Evolutionary conservation across 2,888 invertebrate species (phyloP).

Genomic region (Linyphia triangularis): DNA sequence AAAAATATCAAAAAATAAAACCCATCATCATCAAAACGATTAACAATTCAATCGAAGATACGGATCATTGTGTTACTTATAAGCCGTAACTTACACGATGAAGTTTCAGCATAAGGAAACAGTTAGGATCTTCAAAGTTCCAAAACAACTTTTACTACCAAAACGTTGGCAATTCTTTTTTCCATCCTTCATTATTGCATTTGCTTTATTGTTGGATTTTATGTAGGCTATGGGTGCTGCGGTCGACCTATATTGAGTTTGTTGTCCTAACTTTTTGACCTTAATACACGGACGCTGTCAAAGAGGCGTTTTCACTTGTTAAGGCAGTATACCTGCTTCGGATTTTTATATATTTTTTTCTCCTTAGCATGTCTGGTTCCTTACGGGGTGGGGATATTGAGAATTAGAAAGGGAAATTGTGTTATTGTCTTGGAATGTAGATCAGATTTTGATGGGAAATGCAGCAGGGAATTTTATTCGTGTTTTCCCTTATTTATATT

Average conservation of each 20-base stretch:
- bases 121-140: background rate
- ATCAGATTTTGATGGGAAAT: slow-evolving; percentile 32
- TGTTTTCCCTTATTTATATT: background rate
- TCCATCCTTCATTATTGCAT: slow-evolving; percentile 4
- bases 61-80: background rate
- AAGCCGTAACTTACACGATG: background rate
- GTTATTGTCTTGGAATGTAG: slow-evolving; percentile 55
- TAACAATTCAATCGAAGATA: background rate
- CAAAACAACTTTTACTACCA: slow-evolving; percentile 33
- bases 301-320: slow-evolving; percentile 60
- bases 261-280: slow-evolving; percentile 70
- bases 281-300: slow-evolving; percentile 53
- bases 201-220: slow-evolving; percentile 56
- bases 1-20: no score
- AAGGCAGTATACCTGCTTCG: slow-evolving; percentile 39
- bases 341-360: background rate
- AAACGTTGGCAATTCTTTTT: slow-evolving; percentile 10
- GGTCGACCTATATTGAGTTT: slow-evolving; percentile 59
- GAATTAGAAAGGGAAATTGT: slow-evolving; percentile 39
- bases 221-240: slow-evolving; percentile 72
- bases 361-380: slow-evolving; percentile 30
- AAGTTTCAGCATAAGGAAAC: no score
- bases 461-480: no score
- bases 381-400: background rate
- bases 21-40: no score